These are phyloP conservation scores for Archivesica marissinica DNA, from an alignment of 1,140 invertebrate genomes.

Conservation along the genomic window DNA sequence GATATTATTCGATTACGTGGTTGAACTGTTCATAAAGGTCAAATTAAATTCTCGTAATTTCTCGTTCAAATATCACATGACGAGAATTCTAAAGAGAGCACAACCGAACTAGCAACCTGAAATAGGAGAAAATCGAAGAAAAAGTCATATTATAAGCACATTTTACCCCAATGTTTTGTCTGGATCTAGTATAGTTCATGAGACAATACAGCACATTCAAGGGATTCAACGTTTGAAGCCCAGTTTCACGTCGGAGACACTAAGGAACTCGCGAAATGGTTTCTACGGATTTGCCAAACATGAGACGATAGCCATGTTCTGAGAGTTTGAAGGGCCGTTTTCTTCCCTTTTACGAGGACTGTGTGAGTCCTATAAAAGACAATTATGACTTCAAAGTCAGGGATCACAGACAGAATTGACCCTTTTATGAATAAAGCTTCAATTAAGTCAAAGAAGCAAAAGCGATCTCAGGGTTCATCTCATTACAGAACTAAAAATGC, in stretches of 20 bases:
- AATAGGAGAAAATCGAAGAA: slow-evolving; percentile 60
- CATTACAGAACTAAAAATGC: slow-evolving; percentile 84
- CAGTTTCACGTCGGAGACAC: not conserved
- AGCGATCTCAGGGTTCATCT: slow-evolving; percentile 84
- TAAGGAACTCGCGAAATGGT: slow-evolving; percentile 61
- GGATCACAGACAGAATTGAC: slow-evolving; percentile 80
- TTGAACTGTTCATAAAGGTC: slow-evolving; percentile 42
- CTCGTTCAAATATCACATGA: slow-evolving; percentile 71
- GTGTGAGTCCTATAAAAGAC: slow-evolving; percentile 47
- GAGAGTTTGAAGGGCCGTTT: slow-evolving; percentile 35
- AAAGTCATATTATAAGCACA: not conserved
- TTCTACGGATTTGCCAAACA: slow-evolving; percentile 75
- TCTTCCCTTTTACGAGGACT: slow-evolving; percentile 56
- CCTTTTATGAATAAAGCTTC: slow-evolving; percentile 83
- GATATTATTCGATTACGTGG: slow-evolving; percentile 14
- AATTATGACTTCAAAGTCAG: slow-evolving; percentile 81
- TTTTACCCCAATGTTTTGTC: not conserved
- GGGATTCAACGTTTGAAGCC: not conserved
- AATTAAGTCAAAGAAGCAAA: slow-evolving; percentile 84
- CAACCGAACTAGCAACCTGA: slow-evolving; percentile 76
- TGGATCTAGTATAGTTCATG: slow-evolving; percentile 18
- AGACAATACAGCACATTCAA: not conserved
- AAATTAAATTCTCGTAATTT: slow-evolving; percentile 64
- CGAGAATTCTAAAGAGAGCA: slow-evolving; percentile 71
- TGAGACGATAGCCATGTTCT: slow-evolving; percentile 66